Evolutionary conservation across 2,888 invertebrate species (phyloP).

Genomic region (Dysmachus trigonus): DNA sequence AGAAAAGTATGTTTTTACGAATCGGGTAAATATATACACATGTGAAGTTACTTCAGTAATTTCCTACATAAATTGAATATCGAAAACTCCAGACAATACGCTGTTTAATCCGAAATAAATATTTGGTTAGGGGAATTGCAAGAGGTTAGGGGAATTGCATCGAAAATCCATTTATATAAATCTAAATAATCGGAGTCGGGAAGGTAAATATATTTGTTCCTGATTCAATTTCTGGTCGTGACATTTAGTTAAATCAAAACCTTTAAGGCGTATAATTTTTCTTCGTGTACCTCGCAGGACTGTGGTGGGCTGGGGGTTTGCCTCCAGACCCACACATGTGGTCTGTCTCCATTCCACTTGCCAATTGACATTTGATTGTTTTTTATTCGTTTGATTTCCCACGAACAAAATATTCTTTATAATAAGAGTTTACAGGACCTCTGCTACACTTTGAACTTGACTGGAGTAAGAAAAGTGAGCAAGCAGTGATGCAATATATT

Average conservation of each 20-base stretch:
- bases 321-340: neutral
- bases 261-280: slow-evolving; percentile 58
- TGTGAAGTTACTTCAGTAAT: neutral
- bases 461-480: neutral
- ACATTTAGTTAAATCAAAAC: slow-evolving; percentile 65
- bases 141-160: neutral
- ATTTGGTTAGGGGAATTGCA: neutral
- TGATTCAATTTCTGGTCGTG: slow-evolving; percentile 63
- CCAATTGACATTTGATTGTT: slow-evolving; percentile 41
- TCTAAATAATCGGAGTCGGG: slow-evolving; percentile 33
- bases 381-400: slow-evolving; percentile 45
- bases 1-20: neutral
- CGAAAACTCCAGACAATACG: neutral
- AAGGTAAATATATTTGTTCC: slow-evolving; percentile 38
- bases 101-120: slow-evolving; percentile 13
- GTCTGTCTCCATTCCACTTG: slow-evolving; percentile 19
- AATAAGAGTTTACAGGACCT: neutral
- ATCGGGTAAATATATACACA: neutral
- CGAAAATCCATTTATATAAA: slow-evolving; percentile 29
- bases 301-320: neutral
- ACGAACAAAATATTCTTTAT: slow-evolving; percentile 23
- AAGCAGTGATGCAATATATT: neutral
- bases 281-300: neutral
- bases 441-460: neutral
- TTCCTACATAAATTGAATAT: slow-evolving; percentile 9